Conservation (phyloP, 2,113 vertebrate genomes). For the Gavia stellata region DNA sequence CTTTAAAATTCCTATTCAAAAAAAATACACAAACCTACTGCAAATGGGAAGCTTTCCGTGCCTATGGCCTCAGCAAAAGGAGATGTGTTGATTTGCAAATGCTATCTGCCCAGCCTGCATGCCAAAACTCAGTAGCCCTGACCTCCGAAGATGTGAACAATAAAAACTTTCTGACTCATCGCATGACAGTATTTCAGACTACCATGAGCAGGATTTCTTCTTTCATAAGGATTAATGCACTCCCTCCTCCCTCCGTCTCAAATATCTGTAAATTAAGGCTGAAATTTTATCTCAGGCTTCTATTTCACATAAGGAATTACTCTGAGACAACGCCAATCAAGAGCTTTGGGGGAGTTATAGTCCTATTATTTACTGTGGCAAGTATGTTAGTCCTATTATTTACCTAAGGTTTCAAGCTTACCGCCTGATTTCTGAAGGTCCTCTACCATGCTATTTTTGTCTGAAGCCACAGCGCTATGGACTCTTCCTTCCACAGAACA, state of each 20-base stretch:
- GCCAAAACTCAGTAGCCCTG: background rate
- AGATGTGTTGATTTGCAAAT: background rate
- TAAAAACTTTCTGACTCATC: background rate
- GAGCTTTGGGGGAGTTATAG: background rate
- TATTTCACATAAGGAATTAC: background rate
- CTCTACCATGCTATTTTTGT: background rate
- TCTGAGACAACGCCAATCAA: background rate
- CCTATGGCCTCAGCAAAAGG: background rate
- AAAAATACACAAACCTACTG: background rate
- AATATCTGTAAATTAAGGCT: background rate
- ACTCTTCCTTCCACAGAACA: background rate
- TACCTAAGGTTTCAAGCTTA: background rate
- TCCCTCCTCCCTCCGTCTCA: background rate
- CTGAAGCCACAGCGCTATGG: background rate
- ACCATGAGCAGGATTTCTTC: background rate
- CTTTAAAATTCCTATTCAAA: background rate
- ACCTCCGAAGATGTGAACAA: background rate
- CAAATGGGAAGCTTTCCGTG: background rate
- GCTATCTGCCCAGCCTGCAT: background rate
- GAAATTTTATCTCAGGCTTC: slow-evolving; percentile 7
- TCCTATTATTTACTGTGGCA: background rate
- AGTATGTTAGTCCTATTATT: background rate
- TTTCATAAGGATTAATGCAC: background rate
- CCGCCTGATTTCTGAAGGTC: background rate
- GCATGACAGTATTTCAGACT: background rate